Evolutionary conservation across 1,140 invertebrate genomes (phyloP).

Genomic region (Trichonephila inaurata): DNA sequence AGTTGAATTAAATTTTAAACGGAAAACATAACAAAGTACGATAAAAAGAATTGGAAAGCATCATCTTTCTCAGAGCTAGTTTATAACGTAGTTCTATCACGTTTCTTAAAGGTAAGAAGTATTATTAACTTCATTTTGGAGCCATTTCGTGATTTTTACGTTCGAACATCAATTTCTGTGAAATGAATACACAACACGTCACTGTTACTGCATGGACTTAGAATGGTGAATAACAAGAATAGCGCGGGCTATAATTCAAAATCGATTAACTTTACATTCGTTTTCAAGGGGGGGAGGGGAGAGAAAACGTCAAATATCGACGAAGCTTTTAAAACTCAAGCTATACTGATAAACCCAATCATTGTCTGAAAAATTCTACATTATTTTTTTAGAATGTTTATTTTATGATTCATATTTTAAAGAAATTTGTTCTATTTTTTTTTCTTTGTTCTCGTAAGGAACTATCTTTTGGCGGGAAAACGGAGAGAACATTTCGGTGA

Average conservation of each 20-base stretch:
- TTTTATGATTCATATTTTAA: constrained; percentile 16
- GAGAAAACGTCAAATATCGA: constrained; percentile 7
- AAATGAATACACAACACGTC: not conserved
- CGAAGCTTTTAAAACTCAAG: constrained; percentile 32
- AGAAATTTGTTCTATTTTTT: not conserved
- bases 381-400: constrained; percentile 28
- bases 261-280: constrained; percentile 54
- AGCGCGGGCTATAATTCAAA: constrained; percentile 30
- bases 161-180: not conserved
- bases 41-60: too few species aligned
- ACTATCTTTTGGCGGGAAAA: constrained; percentile 13
- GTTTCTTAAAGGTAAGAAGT: not conserved
- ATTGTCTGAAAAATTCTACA: constrained; percentile 12
- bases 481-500: not conserved
- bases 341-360: constrained; percentile 18
- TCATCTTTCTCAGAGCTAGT: too few species aligned
- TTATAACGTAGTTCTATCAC: not conserved
- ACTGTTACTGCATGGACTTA: not conserved
- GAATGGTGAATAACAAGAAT: constrained; percentile 11
- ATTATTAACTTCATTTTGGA: constrained; percentile 12
- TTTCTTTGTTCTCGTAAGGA: not conserved
- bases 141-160: not conserved
- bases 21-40: too few species aligned
- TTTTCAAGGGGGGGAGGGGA: not conserved
- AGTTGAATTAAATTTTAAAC: too few species aligned